These are phyloP conservation scores for Drosophila nigrodunni DNA, from an alignment of 1,140 invertebrate genomes.

Conservation along the genomic window DNA sequence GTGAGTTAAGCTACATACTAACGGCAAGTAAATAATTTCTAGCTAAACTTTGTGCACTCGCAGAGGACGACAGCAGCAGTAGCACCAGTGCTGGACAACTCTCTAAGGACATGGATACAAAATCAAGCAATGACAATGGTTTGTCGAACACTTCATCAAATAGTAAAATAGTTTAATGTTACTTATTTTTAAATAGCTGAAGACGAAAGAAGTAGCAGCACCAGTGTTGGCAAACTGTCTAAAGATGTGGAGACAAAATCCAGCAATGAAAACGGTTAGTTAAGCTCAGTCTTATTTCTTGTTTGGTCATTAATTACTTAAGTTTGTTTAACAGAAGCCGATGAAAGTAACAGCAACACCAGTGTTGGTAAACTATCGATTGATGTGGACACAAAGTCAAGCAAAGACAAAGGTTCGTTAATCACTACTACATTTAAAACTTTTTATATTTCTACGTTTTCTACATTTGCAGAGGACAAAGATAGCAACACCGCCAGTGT, in stretches of 20 bases:
- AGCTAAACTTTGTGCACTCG: background rate
- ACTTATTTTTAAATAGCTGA: slow-evolving; percentile 50
- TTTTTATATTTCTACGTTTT: background rate
- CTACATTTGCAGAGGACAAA: slow-evolving; percentile 65
- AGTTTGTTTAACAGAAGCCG: too few relatives aligned
- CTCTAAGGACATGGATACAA: background rate
- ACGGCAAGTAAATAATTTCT: background rate
- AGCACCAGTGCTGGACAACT: slow-evolving; percentile 20
- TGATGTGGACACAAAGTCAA: too few relatives aligned
- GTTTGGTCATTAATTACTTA: background rate
- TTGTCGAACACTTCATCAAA: background rate
- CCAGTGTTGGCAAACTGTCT: slow-evolving; percentile 12
- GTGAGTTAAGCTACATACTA: slow-evolving; percentile 18
- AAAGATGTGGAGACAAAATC: background rate
- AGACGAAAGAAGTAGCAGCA: slow-evolving; percentile 55
- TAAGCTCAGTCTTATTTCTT: background rate
- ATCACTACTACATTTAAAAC: background rate
- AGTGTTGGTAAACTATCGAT: too few relatives aligned
- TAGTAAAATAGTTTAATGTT: background rate
- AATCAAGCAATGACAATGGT: slow-evolving; percentile 29
- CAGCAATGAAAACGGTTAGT: slow-evolving; percentile 40
- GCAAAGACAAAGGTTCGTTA: slow-evolving; percentile 19
- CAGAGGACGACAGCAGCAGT: slow-evolving; percentile 68
- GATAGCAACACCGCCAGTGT: slow-evolving; percentile 37
- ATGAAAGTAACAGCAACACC: too few relatives aligned